Evolutionary conservation across 2,888 invertebrate genomes (phyloP).

Genomic region (Deroplatys truncata): DNA sequence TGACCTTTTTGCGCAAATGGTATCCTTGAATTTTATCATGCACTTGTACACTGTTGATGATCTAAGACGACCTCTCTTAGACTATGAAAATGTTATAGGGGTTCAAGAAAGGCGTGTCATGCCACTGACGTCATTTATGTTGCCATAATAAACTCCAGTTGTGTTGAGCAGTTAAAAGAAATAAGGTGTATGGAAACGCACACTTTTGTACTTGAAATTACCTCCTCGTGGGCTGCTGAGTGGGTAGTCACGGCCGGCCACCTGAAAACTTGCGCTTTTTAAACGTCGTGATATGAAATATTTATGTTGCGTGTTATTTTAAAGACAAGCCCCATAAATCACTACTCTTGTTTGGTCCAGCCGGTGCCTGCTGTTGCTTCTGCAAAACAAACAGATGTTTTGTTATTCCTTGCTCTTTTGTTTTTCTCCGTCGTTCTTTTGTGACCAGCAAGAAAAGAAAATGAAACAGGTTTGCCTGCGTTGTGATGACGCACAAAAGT

Average conservation of each 20-base stretch:
- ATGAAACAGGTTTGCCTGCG: background rate
- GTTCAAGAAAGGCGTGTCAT: background rate
- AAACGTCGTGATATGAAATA: background rate
- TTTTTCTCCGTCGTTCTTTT: background rate
- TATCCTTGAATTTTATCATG: too few relatives aligned
- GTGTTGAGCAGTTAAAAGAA: too few relatives aligned
- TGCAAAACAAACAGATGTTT: background rate
- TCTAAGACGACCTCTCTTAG: too few relatives aligned
- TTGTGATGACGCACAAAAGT: background rate
- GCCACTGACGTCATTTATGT: background rate
- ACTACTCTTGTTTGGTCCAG: background rate
- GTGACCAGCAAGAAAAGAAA: background rate
- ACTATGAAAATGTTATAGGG: too few relatives aligned
- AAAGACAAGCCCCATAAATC: background rate
- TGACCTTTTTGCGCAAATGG: too few relatives aligned
- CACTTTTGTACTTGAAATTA: background rate
- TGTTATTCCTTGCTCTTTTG: background rate
- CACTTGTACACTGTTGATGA: too few relatives aligned
- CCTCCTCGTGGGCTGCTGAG: background rate
- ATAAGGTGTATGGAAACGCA: background rate
- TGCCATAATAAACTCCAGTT: background rate
- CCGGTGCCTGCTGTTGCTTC: background rate
- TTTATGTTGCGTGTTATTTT: background rate
- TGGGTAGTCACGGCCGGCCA: background rate
- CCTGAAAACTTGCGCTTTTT: background rate